phyloP scores from a whole-genome alignment of 2,797 vertebrate genomes.

The Argya squamiceps region DNA sequence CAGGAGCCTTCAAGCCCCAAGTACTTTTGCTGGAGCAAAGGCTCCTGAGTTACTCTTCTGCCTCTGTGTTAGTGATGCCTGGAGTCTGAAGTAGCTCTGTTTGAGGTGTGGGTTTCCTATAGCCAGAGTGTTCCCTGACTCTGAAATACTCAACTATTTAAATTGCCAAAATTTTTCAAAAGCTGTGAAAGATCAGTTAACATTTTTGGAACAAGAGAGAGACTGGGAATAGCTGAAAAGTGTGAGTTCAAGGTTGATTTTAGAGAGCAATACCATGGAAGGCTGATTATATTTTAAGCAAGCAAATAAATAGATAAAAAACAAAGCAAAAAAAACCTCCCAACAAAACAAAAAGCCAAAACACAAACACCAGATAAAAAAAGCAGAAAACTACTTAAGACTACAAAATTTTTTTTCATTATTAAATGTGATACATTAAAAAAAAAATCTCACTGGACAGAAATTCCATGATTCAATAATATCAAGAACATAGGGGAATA shows the following conservation, averaged over 20 bases:
- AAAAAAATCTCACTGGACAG: background rate
- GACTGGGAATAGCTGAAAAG: background rate
- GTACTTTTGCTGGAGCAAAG: background rate
- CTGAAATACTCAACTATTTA: constrained; percentile 2
- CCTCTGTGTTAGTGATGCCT: background rate
- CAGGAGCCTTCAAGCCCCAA: background rate
- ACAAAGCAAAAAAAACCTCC: background rate
- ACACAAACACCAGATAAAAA: background rate
- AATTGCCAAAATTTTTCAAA: background rate
- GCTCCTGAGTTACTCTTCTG: background rate
- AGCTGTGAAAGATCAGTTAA: background rate
- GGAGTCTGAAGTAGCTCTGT: background rate
- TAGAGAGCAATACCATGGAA: background rate
- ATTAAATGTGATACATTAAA: background rate
- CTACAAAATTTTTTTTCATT: background rate
- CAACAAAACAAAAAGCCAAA: background rate
- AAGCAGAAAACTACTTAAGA: background rate
- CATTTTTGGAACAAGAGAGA: background rate
- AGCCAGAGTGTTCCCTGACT: background rate
- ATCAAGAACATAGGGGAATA: background rate
- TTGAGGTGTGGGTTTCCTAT: background rate
- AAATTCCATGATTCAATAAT: background rate
- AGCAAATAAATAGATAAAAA: background rate
- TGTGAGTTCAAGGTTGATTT: background rate
- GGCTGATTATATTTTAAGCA: background rate